Evolutionary conservation across 2,888 invertebrate genomes (phyloP).

Genomic region (Merodon equestris): DNA sequence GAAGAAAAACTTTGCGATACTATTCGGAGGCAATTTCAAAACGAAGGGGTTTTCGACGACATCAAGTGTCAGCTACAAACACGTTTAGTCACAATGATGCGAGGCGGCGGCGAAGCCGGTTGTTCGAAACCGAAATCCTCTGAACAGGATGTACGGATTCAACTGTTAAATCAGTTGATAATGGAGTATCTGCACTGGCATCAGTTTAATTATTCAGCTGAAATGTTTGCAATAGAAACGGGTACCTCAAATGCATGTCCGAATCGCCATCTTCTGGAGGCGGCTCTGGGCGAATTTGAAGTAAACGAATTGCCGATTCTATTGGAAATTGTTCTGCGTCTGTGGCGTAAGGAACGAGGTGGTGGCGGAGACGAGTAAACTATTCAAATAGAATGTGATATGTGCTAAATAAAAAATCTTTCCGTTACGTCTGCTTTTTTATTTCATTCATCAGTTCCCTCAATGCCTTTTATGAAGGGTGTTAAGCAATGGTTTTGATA

Average conservation of each 20-base stretch:
- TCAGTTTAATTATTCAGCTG: slow-evolving; percentile 75
- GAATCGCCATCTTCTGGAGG: slow-evolving; percentile 71
- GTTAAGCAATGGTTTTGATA: too few relatives aligned
- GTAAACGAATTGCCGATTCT: slow-evolving; percentile 73
- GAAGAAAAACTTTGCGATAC: slow-evolving; percentile 70
- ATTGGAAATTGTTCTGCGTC: slow-evolving; percentile 71
- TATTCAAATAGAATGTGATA: background rate
- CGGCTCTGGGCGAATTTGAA: slow-evolving; percentile 69
- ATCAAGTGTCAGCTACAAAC: slow-evolving; percentile 74
- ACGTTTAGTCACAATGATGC: slow-evolving; percentile 73
- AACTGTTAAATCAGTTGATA: slow-evolving; percentile 74
- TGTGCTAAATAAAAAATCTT: background rate
- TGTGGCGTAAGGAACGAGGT: slow-evolving; percentile 57
- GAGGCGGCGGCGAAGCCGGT: slow-evolving; percentile 32
- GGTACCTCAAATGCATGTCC: slow-evolving; percentile 68
- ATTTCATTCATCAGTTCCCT: too few relatives aligned
- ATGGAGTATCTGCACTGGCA: slow-evolving; percentile 77
- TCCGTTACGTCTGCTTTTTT: too few relatives aligned
- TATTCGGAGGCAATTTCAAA: slow-evolving; percentile 71
- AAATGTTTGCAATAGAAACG: slow-evolving; percentile 76
- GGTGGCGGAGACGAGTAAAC: slow-evolving; percentile 12
- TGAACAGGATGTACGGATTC: slow-evolving; percentile 67
- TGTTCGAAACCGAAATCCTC: background rate
- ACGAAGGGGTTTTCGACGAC: slow-evolving; percentile 72
- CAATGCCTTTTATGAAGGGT: too few relatives aligned